These are phyloP conservation scores for Eumeta japonica DNA, from an alignment of 1,140 invertebrate genomes.

Conservation along the genomic window DNA sequence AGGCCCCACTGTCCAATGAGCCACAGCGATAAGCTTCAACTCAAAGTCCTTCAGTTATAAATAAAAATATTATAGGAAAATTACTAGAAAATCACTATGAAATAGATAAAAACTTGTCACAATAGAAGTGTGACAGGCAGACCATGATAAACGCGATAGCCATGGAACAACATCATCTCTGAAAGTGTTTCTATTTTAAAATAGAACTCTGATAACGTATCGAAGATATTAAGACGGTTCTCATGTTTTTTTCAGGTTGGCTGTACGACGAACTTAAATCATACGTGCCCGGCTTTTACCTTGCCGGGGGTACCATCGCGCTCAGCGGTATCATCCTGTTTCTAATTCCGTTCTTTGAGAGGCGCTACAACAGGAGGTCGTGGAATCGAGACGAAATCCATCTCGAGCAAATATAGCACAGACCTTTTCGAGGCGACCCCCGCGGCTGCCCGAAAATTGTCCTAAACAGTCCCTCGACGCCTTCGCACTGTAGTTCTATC, in stretches of 20 bases:
- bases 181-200: not conserved
- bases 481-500: constrained; percentile 26
- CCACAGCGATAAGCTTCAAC: too few relatives aligned
- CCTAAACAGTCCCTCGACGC: constrained; percentile 44
- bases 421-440: constrained; percentile 19
- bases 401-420: constrained; percentile 45
- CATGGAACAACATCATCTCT: not conserved
- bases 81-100: not conserved
- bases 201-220: not conserved
- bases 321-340: constrained; percentile 88
- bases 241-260: constrained; percentile 71
- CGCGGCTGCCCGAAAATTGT: constrained; percentile 35
- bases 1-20: too few relatives aligned
- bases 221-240: not conserved
- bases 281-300: constrained; percentile 80
- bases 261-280: constrained; percentile 75
- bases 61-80: too few relatives aligned
- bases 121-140: too few relatives aligned
- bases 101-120: too few relatives aligned
- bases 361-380: constrained; percentile 26
- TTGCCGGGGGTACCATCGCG: constrained; percentile 79
- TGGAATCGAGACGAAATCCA: constrained; percentile 25
- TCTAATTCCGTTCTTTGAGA: constrained; percentile 76
- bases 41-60: too few relatives aligned
- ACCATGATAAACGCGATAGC: too few relatives aligned